Conservation (phyloP, 2,113 vertebrate genomes). For the Pteruthius melanotis region DNA sequence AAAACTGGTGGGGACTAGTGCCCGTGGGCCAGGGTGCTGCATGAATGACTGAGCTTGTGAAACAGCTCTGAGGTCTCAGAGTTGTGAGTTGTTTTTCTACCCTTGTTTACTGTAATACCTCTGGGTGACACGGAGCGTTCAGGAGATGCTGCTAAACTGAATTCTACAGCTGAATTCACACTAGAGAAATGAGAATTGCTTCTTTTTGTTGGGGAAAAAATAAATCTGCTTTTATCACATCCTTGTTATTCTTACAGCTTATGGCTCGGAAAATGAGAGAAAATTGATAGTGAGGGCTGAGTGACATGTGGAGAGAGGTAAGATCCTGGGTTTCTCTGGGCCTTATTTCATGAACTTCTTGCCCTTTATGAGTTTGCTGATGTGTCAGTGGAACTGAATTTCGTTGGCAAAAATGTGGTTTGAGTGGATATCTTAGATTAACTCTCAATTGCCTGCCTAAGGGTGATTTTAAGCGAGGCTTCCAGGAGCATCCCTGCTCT, state of each 20-base stretch:
- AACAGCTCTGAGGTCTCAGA: not conserved
- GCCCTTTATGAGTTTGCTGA: not conserved
- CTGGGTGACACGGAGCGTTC: not conserved
- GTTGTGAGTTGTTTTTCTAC: not conserved
- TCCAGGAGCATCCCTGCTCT: not conserved
- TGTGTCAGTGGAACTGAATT: not conserved
- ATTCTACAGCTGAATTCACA: not conserved
- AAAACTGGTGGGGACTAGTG: not conserved
- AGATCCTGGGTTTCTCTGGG: not conserved
- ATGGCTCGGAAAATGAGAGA: not conserved
- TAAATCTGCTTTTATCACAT: not conserved
- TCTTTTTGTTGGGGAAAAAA: not conserved
- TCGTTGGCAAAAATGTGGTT: not conserved
- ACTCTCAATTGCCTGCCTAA: not conserved
- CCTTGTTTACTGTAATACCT: not conserved
- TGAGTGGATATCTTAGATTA: not conserved
- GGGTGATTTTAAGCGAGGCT: not conserved
- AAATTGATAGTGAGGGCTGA: not conserved
- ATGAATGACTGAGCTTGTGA: not conserved
- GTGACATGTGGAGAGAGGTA: not conserved
- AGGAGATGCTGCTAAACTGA: not conserved
- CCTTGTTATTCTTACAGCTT: not conserved
- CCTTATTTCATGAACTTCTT: not conserved
- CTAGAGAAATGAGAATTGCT: not conserved
- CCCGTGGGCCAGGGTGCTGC: accelerated